These are phyloP conservation scores for Xenops minutus DNA, from an alignment of 2,797 vertebrate species.

Conservation along the genomic window DNA sequence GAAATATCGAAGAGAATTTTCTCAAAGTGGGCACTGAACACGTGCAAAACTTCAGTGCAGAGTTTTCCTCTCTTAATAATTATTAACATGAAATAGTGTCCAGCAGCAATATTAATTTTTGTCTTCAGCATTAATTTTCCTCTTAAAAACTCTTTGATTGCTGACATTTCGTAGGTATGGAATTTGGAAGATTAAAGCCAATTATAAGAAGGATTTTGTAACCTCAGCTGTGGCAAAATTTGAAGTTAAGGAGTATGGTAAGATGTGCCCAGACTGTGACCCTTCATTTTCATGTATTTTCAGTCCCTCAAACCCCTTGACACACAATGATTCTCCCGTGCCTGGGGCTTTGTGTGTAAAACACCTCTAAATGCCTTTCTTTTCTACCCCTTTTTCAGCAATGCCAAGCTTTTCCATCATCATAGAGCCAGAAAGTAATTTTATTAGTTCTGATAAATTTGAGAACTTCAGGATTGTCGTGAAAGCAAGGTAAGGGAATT, in stretches of 20 bases:
- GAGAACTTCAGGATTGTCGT: slow-evolving; percentile 81
- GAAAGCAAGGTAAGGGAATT: slow-evolving; percentile 80
- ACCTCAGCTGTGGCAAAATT: slow-evolving; percentile 81
- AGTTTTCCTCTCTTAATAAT: background rate
- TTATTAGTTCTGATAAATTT: slow-evolving; percentile 81
- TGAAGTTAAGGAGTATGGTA: slow-evolving; percentile 95
- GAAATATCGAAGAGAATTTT: background rate
- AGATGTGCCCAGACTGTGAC: background rate
- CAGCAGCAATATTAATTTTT: background rate
- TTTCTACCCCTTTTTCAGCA: slow-evolving; percentile 75
- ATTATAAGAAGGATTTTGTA: slow-evolving; percentile 82
- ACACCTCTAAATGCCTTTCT: background rate
- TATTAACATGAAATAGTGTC: background rate
- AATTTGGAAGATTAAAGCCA: slow-evolving; percentile 86
- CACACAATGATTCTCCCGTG: rapidly evolving
- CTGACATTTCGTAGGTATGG: slow-evolving; percentile 78
- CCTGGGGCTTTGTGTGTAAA: too few species aligned
- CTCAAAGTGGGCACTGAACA: background rate
- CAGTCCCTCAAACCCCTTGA: background rate
- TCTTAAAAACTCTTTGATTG: background rate
- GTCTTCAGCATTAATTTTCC: background rate
- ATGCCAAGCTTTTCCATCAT: slow-evolving; percentile 86
- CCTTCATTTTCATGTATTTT: background rate
- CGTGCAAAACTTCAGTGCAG: background rate
- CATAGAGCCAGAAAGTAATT: slow-evolving; percentile 81